These are phyloP conservation scores for Athene noctua DNA, from an alignment of 2,113 vertebrate genomes.

Conservation along the genomic window DNA sequence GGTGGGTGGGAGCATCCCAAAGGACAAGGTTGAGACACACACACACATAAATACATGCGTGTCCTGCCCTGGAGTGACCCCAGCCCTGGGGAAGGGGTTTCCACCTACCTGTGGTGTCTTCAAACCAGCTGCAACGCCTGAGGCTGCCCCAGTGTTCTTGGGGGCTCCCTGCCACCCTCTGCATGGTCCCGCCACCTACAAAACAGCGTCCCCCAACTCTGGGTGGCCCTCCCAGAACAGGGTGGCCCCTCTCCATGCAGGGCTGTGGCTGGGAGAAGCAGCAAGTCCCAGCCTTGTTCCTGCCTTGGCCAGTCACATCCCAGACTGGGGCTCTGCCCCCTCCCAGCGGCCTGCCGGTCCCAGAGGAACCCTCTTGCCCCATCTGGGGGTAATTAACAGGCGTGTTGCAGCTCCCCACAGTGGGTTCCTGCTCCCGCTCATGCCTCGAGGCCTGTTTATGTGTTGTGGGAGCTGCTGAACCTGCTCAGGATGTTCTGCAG, in stretches of 20 bases:
- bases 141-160: not conserved
- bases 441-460: not conserved
- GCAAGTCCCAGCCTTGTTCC: not conserved
- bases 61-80: not conserved
- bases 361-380: not conserved
- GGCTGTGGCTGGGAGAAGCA: not conserved
- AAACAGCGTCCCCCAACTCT: accelerated
- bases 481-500: not conserved
- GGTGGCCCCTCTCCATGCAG: not conserved
- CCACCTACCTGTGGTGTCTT: not conserved
- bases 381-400: not conserved
- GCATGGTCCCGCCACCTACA: accelerated
- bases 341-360: not conserved
- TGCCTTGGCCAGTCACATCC: not conserved
- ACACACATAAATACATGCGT: accelerated
- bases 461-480: not conserved
- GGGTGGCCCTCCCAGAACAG: not conserved
- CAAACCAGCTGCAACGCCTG: not conserved
- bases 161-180: not conserved
- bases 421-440: not conserved
- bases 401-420: not conserved
- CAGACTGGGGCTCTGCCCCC: not conserved
- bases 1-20: not conserved
- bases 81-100: not conserved
- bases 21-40: not conserved